Base-by-base conservation (phyloP, 2,888 invertebrate species). In the Trilocha varians region DNA sequence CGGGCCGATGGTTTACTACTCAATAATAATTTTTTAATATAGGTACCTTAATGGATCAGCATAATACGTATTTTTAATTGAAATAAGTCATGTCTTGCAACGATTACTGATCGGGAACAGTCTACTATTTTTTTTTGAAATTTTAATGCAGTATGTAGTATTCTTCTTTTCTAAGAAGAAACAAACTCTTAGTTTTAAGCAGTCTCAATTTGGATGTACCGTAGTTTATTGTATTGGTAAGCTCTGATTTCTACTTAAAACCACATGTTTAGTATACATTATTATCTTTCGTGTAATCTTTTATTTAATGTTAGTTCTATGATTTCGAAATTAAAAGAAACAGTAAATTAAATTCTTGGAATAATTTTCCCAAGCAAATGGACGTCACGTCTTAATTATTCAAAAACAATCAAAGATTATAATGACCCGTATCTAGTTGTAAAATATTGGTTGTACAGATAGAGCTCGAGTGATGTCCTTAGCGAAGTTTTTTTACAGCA, bases 401-500 rank as follows among this genome's bases (percentile, higher is more conserved):
- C 63, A 58, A 64, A 69, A 55, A 55, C 67, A 71, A 76, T 74
- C 64, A 70, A 48, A 62, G 58, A 69, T 66, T 61, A 35, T 69
- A 69, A 73, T 70, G 68, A 72, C 65, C 65, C 53, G 62, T 53
- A 55, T 55, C 56, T 25, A 6, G 57, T 63, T 64, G 55, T 61
- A 57, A 58, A 67, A 62, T 62, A 62, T 63, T 62, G 60, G 44
- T 61, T 62, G 56, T 59, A 63, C 61, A 59, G 60, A 71, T 70
- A 74, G 69, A 74, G 59, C 61, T 62, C 56, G 70, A 67, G 60
- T 65, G 65, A 67, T 75, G 78, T 82, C 78, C 78, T 80, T 78
- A 75, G 65, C 69, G 65, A 63, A 74, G 77, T 82, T 25, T n/a
- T 82, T 84, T 84, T 80, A 76, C 68, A 73, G 68, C 79, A 82